Percentiles rank a stretch among this genome's conserved stretches.
These are phyloP conservation scores for Arremon brunneinucha DNA, from an alignment of 2,797 vertebrate species.

Conservation along the genomic window DNA sequence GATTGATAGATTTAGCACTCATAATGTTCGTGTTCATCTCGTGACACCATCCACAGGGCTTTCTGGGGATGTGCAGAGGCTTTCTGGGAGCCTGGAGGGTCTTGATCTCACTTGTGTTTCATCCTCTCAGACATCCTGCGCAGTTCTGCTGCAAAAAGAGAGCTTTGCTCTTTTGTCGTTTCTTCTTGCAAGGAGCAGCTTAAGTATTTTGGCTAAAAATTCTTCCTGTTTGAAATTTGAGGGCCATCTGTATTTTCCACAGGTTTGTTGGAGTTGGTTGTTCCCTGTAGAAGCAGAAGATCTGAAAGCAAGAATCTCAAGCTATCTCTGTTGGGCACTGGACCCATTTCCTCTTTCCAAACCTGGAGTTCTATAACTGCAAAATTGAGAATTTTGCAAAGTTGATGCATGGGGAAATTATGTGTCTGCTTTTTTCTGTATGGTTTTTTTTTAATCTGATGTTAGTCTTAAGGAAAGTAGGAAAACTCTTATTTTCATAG, in stretches of 20 bases:
- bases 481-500: neutral
- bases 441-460: neutral
- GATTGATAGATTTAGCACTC: neutral
- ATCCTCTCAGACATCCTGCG: neutral
- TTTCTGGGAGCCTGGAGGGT: neutral
- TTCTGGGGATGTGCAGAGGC: neutral
- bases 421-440: neutral
- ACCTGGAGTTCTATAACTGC: neutral
- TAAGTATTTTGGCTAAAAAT: neutral
- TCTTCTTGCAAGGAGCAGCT: neutral
- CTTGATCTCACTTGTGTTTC: neutral
- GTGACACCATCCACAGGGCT: accelerated
- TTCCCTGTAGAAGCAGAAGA: neutral
- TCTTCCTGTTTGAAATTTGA: neutral
- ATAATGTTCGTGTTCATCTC: accelerated
- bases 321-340: neutral
- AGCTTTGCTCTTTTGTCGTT: neutral
- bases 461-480: neutral
- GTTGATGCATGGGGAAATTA: neutral
- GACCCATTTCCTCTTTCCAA: neutral
- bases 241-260: neutral
- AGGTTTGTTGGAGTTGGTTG: neutral
- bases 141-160: neutral
- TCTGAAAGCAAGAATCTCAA: neutral
- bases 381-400: neutral